Evolutionary conservation across 2,797 vertebrate species (phyloP), one percentile per base, ranked within the genome.

Genomic region (Macrochelys suwanniensis): DNA sequence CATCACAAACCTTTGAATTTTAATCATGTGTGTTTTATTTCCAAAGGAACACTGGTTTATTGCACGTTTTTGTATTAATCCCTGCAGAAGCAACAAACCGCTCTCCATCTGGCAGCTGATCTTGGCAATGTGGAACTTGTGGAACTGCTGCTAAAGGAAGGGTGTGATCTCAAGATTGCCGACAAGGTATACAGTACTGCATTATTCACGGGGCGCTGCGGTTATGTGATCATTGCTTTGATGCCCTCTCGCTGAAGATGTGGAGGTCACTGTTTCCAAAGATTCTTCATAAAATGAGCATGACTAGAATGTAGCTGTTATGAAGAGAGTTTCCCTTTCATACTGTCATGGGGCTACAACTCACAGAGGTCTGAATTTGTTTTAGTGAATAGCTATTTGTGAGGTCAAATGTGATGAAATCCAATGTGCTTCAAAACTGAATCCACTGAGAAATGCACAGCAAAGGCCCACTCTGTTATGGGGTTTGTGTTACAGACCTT

Each of bases 71-170:
- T 89, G 19, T 96, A 26, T 88, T 87, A 89, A 50, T 90, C 89
- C 11, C 88, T 96, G 23, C 96, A 99, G 99, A 98, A 98, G 94
- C 98, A 97, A 68, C 99, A 99, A 98, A 99, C 98, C 13, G 98
- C 97, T 19, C 97, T 99, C 80, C 99, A 99, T 77, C 84, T 99
- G 71, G 99, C 99, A 82, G 98, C 99, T 92, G 99, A 99, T 92
- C 89, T 98, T 93, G 99, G 98, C 87, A 99, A 98, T 49, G 98
- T 98, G 92, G 99, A 99, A 17, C 94, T 99, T 10, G 98, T 99
- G 89, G 99, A 99, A 94, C 98, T 98, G 92, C 98, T 99, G 84
- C 98, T 99, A 76, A 99, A 98, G 98, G 96, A 98, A 7, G 98
- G 98, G 37, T 97, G 98, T 42, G 97, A 99, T 96, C 97, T 99